Evolutionary conservation across 2,888 invertebrate species (phyloP), one percentile per base, ranked within the genome.

Genomic region (Lucinisca nassula): DNA sequence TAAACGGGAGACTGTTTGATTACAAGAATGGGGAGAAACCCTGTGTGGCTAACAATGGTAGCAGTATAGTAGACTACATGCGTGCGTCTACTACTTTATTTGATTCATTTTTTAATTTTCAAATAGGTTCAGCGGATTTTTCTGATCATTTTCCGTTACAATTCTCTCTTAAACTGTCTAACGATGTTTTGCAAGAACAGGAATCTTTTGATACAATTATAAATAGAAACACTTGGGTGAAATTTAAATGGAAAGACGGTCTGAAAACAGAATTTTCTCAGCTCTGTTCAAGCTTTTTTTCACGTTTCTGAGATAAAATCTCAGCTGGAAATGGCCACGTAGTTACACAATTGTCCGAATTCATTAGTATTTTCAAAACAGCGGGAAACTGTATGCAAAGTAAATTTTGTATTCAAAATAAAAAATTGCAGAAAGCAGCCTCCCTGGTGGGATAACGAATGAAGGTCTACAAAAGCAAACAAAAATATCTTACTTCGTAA

Each of bases 1-100:
- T 82, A 51, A 85, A 85, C 37, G 85, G 82, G 14, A 27, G 79
- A 75, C 6, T 27, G n/a, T 55, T 73, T 24, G 49, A 72, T 40
- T 73, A 78, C 51, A 24, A 17, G 12, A 14, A 74, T n/a, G 84
- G 80, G 17, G 67, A 85, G 51, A 32, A 61, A 17, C 79, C 83
- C 0, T 81, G 81, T 58, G 76, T 37, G 6, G 80, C 77, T 10
- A 80, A 80, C 35, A 76, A 67, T 49, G 85, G 85, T 37, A 61
- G 30, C 45, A 85, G 82, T 35, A n/a, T 49, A 1, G 85, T 85
- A 12, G 85, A 85, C 40, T 85, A 82, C 35, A 58, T 85, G 55
- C 30, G 78, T 8, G 79, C 55, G 24, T 87, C 83, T 27, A 70
- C 84, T 10, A 24, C 40, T 12, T 35, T 82, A n/a, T 77, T 82